These are phyloP conservation scores for Eupithecia tripunctaria DNA, from an alignment of 2,888 invertebrate species.

Conservation along the genomic window DNA sequence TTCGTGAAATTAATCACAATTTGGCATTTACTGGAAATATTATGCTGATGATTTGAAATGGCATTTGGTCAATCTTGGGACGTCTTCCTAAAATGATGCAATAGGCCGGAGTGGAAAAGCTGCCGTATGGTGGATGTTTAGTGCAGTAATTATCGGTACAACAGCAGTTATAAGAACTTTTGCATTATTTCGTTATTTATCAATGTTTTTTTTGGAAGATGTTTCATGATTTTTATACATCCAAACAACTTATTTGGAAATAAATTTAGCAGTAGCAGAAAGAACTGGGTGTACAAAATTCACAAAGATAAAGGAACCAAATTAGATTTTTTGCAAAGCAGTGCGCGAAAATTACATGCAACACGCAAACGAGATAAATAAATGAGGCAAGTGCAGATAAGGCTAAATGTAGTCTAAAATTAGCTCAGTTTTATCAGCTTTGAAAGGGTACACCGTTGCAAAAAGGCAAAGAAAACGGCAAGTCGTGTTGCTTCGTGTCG, in stretches of 20 bases:
- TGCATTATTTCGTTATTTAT: too few relatives aligned
- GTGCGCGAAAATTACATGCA: constrained; percentile 12
- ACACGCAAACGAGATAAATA: constrained; percentile 40
- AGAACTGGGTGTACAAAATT: neutral
- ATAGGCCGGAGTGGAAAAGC: neutral
- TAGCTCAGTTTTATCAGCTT: constrained; percentile 58
- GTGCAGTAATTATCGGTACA: neutral
- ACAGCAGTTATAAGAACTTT: too few relatives aligned
- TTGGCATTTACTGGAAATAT: neutral
- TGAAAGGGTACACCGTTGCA: constrained; percentile 67
- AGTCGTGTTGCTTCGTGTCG: constrained; percentile 79
- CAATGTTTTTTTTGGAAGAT: neutral
- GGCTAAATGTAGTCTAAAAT: constrained; percentile 44
- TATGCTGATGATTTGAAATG: neutral
- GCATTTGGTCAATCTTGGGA: neutral
- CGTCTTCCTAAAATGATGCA: neutral
- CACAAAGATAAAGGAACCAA: neutral
- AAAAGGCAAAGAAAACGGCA: constrained; percentile 59
- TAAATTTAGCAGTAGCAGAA: neutral
- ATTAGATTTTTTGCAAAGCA: constrained; percentile 23
- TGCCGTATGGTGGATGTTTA: neutral
- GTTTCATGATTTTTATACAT: neutral
- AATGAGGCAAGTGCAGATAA: constrained; percentile 23
- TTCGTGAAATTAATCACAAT: neutral
- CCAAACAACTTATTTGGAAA: neutral